Conservation (phyloP, 2,797 vertebrate genomes). For the Enteromius unitaeniatus region DNA sequence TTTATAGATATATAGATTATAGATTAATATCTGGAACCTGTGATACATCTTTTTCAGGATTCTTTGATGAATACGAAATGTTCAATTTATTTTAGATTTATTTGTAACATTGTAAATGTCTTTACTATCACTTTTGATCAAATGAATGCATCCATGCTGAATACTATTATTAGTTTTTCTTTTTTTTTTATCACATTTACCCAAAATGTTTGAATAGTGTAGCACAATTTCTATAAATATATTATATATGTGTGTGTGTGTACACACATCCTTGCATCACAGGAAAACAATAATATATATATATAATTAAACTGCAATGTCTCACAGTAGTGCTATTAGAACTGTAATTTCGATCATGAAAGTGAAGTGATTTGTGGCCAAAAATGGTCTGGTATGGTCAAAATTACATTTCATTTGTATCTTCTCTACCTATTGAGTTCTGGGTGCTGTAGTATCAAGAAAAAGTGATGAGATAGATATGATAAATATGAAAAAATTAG, state of each 20-base stretch:
- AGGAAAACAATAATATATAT: neutral
- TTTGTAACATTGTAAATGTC: neutral
- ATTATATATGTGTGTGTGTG: no score
- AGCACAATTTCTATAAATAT: no score
- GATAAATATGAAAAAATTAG: constrained; percentile 27
- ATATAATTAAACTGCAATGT: neutral
- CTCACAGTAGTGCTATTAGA: neutral
- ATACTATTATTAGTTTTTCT: neutral
- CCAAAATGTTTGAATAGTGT: neutral
- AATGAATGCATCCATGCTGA: neutral
- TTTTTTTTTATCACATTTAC: neutral
- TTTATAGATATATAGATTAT: neutral
- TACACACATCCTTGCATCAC: no score
- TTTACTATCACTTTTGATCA: neutral
- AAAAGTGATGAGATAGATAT: constrained; percentile 25
- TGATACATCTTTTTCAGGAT: neutral
- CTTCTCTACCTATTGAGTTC: constrained; percentile 29
- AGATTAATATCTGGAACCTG: neutral
- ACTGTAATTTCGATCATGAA: neutral
- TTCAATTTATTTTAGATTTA: neutral
- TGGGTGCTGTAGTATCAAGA: neutral
- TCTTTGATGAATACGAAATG: neutral
- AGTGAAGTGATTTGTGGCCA: no score
- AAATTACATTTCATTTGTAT: neutral
- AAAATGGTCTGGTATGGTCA: no score